phyloP scores from a whole-genome alignment of 1,140 invertebrate genomes.

The Drosophila mauritiana region DNA sequence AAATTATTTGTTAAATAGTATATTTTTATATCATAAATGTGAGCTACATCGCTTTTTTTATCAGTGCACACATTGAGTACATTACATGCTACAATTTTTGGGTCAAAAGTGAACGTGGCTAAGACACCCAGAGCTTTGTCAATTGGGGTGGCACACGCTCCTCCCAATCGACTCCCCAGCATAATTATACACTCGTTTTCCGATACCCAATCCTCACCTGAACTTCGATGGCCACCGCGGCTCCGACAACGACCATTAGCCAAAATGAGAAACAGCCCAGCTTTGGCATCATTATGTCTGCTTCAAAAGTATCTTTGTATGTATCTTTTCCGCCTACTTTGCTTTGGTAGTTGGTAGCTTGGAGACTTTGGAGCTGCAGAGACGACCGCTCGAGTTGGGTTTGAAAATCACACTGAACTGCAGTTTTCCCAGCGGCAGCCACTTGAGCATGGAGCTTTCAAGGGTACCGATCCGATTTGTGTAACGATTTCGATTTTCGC shows the following conservation, averaged over 20 bases:
- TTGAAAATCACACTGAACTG: conserved; percentile 75
- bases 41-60: no score
- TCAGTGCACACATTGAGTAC: not conserved
- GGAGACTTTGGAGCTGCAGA: conserved; percentile 19
- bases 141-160: conserved; percentile 42
- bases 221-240: conserved; percentile 66
- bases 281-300: conserved; percentile 16
- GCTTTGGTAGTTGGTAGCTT: not conserved
- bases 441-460: conserved; percentile 71
- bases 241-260: conserved; percentile 43
- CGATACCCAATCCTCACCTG: conserved; percentile 59
- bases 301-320: not conserved
- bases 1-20: no score
- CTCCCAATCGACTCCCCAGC: conserved; percentile 36
- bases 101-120: conserved; percentile 83
- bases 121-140: conserved; percentile 36
- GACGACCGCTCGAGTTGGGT: conserved; percentile 60
- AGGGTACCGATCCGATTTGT: conserved; percentile 55
- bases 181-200: conserved; percentile 30
- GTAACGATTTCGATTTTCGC: conserved; percentile 56
- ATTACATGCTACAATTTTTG: conserved; percentile 77
- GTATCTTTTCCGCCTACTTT: conserved; percentile 18
- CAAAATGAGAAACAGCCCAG: conserved; percentile 27
- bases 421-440: conserved; percentile 58
- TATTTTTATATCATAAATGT: no score